Percentiles rank a stretch among this genome's conserved stretches.
phyloP scores from a whole-genome alignment of 2,113 vertebrate species.

The Anthoscopus minutus region DNA sequence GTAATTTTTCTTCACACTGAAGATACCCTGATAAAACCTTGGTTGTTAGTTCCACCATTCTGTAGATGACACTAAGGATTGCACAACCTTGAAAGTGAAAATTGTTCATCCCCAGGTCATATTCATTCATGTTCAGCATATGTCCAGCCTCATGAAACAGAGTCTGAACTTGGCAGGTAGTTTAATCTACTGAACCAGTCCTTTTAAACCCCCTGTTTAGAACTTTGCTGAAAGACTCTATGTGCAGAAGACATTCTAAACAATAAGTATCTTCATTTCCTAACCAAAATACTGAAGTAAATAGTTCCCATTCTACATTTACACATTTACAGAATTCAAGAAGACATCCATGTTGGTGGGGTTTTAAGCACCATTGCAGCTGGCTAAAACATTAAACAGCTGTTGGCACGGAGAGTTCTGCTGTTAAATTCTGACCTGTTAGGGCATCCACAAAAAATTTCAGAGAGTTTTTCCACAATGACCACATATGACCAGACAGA shows the following conservation, averaged over 20 bases:
- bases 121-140: neutral
- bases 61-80: neutral
- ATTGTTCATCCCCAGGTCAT: neutral
- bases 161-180: neutral
- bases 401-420: neutral
- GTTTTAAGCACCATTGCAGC: neutral
- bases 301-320: neutral
- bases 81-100: neutral
- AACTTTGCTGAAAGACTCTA: neutral
- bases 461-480: neutral
- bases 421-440: neutral
- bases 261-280: neutral
- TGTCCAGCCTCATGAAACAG: neutral
- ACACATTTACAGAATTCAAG: neutral
- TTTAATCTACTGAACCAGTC: neutral
- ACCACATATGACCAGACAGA: neutral
- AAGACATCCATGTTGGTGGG: neutral
- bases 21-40: neutral
- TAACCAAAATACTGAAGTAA: neutral
- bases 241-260: neutral
- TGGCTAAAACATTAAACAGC: neutral
- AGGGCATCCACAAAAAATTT: neutral
- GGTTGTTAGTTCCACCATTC: neutral
- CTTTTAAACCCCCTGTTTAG: neutral
- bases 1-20: neutral